Base-by-base conservation (phyloP, 2,113 vertebrate species). In the Siniperca chuatsi region DNA sequence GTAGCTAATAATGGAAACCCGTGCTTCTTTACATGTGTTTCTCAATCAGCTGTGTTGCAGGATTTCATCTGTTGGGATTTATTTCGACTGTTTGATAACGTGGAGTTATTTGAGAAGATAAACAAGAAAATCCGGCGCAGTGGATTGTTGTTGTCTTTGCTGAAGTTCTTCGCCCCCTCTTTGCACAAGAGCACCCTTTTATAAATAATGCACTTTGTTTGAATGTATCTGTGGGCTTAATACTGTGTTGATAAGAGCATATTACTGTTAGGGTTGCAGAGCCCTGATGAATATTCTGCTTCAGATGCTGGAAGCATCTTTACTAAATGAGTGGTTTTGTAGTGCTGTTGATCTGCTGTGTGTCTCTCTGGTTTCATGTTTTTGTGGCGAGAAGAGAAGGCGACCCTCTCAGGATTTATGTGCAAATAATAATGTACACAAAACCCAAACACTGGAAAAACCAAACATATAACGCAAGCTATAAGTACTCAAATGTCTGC, bases 121-220 rank as follows among this genome's bases (percentile, higher is more conserved):
- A 55, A 89, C 66, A 67, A 61, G 15, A 48, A 48, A 29, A 75
- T 83, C 15, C 3, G 8, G 55, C 29, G 50, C 75, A 61, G 69
- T 42, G 82, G 75, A 72, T 60, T 70, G 80, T 79, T 78, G 67
- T 73, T 72, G 35, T 78, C 84, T 82, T 65, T 79, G 20, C 80
- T 79, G 73, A 75, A 71, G 58, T 79, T 89, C 62, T 71, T 81
- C 42, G 33, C 75, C 73, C 73, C 33, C 58, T 80, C 50, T 86
- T 71, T 87, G 62, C 37, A 87, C 21, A 42, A 70, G 58, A 77
- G 75, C 50, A 54, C 58, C 76, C 82, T 70, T 88, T 90, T 83
- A 94, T 93, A 90, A 94, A 95, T 94, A 92, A 94, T 95, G 90
- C 91, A 84, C 87, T 93, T 94, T 92, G 87, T 94, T 91, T 88